Evolutionary conservation across 2,113 vertebrate species (phyloP).

Genomic region (Ptyas mucosa): DNA sequence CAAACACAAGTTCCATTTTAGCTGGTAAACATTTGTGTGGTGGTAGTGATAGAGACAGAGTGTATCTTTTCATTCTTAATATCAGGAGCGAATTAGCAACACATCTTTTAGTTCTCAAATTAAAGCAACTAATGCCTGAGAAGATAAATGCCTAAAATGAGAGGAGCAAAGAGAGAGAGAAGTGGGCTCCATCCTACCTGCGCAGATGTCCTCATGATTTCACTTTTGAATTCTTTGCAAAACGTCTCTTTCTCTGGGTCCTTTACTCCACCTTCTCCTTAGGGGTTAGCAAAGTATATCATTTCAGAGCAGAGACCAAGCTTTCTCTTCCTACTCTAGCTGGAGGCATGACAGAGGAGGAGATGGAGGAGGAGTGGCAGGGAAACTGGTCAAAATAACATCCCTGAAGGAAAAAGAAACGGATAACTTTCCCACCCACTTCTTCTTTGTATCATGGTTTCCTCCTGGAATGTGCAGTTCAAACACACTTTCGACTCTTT

Average conservation of each 20-base stretch:
- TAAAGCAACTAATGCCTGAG: not conserved
- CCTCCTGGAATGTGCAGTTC: not conserved
- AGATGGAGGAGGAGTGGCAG: constrained; percentile 20
- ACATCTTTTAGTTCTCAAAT: not conserved
- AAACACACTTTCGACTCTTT: not conserved
- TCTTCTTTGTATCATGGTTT: not conserved
- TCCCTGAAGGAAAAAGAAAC: constrained; percentile 35
- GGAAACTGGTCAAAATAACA: constrained; percentile 34
- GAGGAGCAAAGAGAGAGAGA: not conserved
- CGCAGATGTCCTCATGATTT: constrained; percentile 40
- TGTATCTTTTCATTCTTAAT: not conserved
- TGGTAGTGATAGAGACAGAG: not conserved
- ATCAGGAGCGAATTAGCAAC: accelerated
- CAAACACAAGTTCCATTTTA: not conserved
- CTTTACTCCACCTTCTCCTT: constrained; percentile 28
- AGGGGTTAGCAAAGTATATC: constrained; percentile 12
- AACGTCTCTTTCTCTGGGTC: constrained; percentile 17
- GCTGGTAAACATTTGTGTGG: not conserved
- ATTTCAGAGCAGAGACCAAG: constrained; percentile 28
- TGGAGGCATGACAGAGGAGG: constrained; percentile 41
- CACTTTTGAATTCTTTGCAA: not conserved
- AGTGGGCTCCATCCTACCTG: constrained; percentile 42
- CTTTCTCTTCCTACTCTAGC: constrained; percentile 46
- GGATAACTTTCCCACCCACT: constrained; percentile 27
- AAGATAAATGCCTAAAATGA: not conserved